A percentile compares a stretch with the other conserved stretches of the same genome.
Evolutionary conservation across 1,140 invertebrate genomes (phyloP).

Genomic region (Hormaphis cornu): DNA sequence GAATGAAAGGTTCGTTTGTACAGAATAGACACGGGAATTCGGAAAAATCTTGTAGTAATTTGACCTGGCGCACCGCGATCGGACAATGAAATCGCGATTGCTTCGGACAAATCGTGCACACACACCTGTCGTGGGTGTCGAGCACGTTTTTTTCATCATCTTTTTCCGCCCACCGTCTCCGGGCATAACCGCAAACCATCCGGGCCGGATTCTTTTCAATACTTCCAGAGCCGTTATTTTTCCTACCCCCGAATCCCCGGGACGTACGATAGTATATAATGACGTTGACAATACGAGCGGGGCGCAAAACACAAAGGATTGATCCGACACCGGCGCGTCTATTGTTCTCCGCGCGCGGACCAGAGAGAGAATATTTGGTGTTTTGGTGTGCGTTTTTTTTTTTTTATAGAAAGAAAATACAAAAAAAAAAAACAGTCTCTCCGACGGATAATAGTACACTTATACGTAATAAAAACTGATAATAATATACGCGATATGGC

Average conservation of each 20-base stretch:
- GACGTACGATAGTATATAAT: slow-evolving; percentile 10
- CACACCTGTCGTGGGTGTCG: slow-evolving; percentile 23
- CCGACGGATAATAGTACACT: background rate
- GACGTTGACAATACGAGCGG: slow-evolving; percentile 15
- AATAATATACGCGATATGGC: background rate
- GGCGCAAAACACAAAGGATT: slow-evolving; percentile 4
- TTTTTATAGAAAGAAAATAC: slow-evolving; percentile 9
- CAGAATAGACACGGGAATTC: slow-evolving; percentile 20
- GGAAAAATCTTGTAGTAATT: slow-evolving; percentile 24
- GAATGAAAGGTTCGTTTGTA: slow-evolving; percentile 16
- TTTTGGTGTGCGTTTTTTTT: slow-evolving; percentile 13
- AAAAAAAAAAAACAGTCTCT: slow-evolving; percentile 9
- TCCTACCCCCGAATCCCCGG: no score
- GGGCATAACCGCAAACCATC: no score
- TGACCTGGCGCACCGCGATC: slow-evolving; percentile 7
- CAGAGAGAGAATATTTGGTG: background rate
- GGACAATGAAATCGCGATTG: slow-evolving; percentile 31
- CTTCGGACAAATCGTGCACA: slow-evolving; percentile 27
- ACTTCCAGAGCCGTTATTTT: slow-evolving; percentile 27
- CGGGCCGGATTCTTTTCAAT: slow-evolving; percentile 9
- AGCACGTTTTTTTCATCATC: background rate
- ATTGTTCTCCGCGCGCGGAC: slow-evolving; percentile 19
- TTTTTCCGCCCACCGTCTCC: background rate
- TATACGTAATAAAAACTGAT: background rate
- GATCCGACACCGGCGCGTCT: slow-evolving; percentile 16